These are phyloP conservation scores for Melanostoma scalare DNA, from an alignment of 2,888 invertebrate genomes.

Conservation along the genomic window DNA sequence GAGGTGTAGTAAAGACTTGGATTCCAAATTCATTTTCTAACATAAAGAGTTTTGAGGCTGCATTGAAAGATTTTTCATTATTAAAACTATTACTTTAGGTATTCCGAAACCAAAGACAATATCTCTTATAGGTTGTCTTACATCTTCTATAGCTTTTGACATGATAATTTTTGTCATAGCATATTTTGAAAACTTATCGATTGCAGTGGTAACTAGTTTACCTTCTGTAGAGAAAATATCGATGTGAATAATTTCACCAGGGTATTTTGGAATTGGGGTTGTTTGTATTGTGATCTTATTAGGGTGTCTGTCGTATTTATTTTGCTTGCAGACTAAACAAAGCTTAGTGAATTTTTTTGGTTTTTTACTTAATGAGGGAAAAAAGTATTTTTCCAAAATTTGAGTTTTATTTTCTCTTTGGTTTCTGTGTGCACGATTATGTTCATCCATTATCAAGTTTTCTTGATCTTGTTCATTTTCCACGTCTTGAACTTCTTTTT, in stretches of 20 bases:
- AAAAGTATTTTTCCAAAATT: constrained; percentile 6
- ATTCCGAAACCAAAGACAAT: constrained; percentile 1
- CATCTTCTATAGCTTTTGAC: neutral
- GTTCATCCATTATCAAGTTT: neutral
- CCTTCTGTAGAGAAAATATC: constrained; percentile 1
- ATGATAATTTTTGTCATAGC: neutral
- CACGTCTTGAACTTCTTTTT: neutral
- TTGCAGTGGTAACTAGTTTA: neutral
- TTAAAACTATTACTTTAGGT: constrained; percentile 4
- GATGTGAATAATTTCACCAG: constrained; percentile 13
- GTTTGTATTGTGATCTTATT: constrained; percentile 5
- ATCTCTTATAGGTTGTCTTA: too few species aligned
- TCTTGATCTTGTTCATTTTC: neutral
- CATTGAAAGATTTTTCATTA: constrained; percentile 17
- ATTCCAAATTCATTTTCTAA: constrained; percentile 2
- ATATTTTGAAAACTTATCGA: neutral
- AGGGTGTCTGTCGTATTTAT: constrained; percentile 17
- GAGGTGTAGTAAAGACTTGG: too few species aligned
- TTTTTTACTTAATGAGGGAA: neutral
- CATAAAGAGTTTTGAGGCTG: constrained; percentile 11
- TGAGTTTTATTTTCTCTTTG: constrained; percentile 2
- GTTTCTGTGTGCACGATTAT: constrained; percentile 9
- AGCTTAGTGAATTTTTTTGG: neutral
- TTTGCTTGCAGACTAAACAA: constrained; percentile 10
- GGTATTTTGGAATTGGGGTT: constrained; percentile 20